Evolutionary conservation across 2,797 vertebrate genomes (phyloP).

Genomic region (Galagoides demidoff): DNA sequence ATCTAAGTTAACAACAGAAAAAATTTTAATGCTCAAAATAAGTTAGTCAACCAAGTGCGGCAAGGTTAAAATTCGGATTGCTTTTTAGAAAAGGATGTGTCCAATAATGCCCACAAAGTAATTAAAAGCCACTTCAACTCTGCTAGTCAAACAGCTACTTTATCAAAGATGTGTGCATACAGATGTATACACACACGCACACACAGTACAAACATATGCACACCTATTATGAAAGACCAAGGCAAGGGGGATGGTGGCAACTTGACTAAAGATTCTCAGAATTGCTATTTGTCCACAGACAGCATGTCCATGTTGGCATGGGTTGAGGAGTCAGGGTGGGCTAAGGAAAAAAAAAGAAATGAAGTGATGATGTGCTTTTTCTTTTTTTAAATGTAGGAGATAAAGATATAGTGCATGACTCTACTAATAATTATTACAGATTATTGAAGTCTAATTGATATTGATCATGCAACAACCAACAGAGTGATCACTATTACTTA

Average conservation of each 20-base stretch:
- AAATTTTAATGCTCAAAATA: conserved; percentile 27
- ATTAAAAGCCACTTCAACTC: conserved; percentile 68
- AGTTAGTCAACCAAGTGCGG: conserved; percentile 53
- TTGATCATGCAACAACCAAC: not conserved
- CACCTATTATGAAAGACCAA: not conserved
- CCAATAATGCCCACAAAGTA: conserved; percentile 68
- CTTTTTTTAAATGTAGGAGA: not conserved
- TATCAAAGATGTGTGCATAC: not conserved
- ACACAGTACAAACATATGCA: not conserved
- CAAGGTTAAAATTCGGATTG: conserved; percentile 57
- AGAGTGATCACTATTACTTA: not conserved
- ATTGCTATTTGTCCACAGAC: not conserved
- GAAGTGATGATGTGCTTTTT: not conserved
- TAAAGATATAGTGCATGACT: conserved; percentile 28
- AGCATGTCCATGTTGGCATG: not conserved
- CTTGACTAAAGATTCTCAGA: not conserved
- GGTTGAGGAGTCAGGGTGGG: not conserved
- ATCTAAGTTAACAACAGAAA: not conserved
- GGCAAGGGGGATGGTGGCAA: not conserved
- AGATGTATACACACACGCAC: not conserved
- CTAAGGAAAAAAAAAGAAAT: not conserved
- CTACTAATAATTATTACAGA: not conserved
- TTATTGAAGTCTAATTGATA: not conserved
- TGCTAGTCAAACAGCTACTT: conserved; percentile 54
- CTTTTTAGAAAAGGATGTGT: conserved; percentile 39